Base-by-base conservation (phyloP, 1,140 invertebrate species). In the Zaprionus gabonicus region DNA sequence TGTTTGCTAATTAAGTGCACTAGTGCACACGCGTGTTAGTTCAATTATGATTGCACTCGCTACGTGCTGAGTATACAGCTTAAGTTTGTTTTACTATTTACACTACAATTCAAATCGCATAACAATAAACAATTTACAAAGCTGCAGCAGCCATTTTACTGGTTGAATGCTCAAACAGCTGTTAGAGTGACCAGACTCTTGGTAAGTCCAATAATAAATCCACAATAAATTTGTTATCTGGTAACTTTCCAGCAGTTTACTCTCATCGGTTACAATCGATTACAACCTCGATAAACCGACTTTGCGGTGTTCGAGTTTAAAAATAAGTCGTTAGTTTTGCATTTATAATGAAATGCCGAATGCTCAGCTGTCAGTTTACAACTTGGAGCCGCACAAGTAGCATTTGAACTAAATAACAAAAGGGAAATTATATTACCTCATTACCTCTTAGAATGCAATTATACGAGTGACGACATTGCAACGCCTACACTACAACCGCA, bases 121-220 rank as follows among this genome's bases (percentile, higher is more conserved):
- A 46, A 34, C 49, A 62, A 66, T 63, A 60, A 76, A 64, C 53
- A 63, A 49, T 57, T 73, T 76, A 73, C 53, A 51, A 49, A 4
- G 56, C 57, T 51, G 23, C 27, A 63, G 58, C 51, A 63, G 70
- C 75, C 70, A 77, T 73, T 67, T 73, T 73, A 63, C 70, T 77
- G 70, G 70, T 77, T 77, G 70, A 77, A 72, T 72, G 70, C 46
- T 46, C 7, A 3, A 41, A 68, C 75, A 77, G 75, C 75, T 77
- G 75, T 56, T 67, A 62, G 36, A 28, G 55, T 76, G 55, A 0
- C 62, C 62, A 72, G 34, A 36, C 9, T 10, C 17, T 15, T 10
- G 12, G 3, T 17, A 44, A 28, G 27, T 44, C 1, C 57, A 74
- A 13, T 59, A 4, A 28, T 10, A 23, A 51, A 51, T 4, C 4